These are phyloP conservation scores for Alloscopus bannaensis DNA, from an alignment of 2,888 invertebrate genomes.

Conservation along the genomic window DNA sequence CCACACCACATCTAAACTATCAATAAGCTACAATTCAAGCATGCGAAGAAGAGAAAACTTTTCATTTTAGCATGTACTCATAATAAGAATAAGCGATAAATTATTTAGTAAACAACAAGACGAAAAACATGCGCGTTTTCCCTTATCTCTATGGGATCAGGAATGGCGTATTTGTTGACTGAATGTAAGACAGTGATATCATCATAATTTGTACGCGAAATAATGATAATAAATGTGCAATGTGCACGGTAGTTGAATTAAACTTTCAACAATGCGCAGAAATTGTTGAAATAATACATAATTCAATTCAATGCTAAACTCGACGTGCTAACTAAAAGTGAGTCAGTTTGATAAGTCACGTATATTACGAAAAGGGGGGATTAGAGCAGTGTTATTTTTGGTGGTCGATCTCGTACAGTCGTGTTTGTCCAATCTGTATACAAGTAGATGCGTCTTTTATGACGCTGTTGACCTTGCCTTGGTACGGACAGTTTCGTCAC, in stretches of 20 bases:
- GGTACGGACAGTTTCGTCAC: slow-evolving; percentile 16
- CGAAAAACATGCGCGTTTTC: background rate
- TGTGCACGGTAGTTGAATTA: background rate
- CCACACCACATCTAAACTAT: too few species aligned
- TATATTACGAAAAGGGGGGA: background rate
- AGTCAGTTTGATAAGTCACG: background rate
- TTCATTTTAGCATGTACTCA: slow-evolving; percentile 10
- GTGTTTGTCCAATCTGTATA: background rate
- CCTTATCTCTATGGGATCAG: slow-evolving; percentile 9
- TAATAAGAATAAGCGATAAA: slow-evolving; percentile 4
- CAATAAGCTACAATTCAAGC: background rate
- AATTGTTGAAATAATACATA: too few species aligned
- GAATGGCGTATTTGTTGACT: background rate
- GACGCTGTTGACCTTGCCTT: background rate
- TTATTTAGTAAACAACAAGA: slow-evolving; percentile 12
- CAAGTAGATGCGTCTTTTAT: background rate
- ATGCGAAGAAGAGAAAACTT: slow-evolving; percentile 19
- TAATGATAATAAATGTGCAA: background rate
- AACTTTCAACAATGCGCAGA: slow-evolving; percentile 11
- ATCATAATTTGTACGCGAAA: slow-evolving; percentile 5
- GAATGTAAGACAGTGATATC: slow-evolving; percentile 8
- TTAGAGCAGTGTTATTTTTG: background rate
- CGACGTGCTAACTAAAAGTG: background rate
- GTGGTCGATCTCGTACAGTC: background rate
- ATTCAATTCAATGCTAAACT: too few species aligned